Conservation (phyloP, 2,113 vertebrate genomes). For the Passer montanus region DNA sequence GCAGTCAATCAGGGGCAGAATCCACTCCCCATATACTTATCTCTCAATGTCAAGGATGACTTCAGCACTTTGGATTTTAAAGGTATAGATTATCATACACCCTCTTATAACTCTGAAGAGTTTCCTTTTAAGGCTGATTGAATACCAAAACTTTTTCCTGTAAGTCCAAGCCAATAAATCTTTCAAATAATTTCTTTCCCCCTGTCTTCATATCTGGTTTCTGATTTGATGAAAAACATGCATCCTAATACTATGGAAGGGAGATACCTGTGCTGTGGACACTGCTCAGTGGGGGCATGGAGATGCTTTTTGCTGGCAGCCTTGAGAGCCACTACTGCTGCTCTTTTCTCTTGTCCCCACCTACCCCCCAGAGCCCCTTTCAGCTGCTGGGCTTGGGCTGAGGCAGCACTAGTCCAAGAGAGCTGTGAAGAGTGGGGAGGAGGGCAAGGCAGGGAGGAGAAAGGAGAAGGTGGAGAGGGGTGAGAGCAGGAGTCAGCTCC, state of each 20-base stretch:
- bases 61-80: slow-evolving; percentile 69
- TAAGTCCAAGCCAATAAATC: not conserved
- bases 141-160: not conserved
- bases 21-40: slow-evolving; percentile 83
- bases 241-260: not conserved
- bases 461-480: not conserved
- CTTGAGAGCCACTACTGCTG: not conserved
- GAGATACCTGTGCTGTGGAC: not conserved
- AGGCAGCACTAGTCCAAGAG: not conserved
- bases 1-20: slow-evolving; percentile 82
- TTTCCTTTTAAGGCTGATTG: not conserved
- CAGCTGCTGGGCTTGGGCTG: not conserved
- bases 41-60: slow-evolving; percentile 81
- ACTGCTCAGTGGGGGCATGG: accelerated
- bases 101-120: not conserved
- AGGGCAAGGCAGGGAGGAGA: not conserved
- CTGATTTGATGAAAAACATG: not conserved
- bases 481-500: not conserved
- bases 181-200: not conserved
- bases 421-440: not conserved
- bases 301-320: not conserved
- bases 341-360: not conserved
- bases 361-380: not conserved
- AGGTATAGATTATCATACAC: slow-evolving; percentile 34
- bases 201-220: not conserved